These are phyloP conservation scores for Corythornis leucogaster DNA, from an alignment of 2,797 vertebrate species.

Conservation along the genomic window DNA sequence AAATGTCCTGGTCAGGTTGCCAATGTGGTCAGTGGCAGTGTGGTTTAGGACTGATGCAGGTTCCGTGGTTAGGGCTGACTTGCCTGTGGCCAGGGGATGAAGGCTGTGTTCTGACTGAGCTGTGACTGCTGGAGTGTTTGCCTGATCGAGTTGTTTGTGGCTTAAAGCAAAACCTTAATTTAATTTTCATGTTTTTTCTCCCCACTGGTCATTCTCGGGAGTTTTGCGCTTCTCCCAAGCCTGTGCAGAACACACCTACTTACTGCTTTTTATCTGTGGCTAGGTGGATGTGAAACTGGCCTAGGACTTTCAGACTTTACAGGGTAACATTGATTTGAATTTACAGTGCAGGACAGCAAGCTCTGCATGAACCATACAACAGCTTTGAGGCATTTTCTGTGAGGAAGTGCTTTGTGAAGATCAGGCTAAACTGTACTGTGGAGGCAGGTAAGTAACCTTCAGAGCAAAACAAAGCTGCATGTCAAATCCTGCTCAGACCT, in stretches of 20 bases:
- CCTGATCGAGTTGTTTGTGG: background rate
- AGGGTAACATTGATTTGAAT: background rate
- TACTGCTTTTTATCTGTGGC: background rate
- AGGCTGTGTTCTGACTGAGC: background rate
- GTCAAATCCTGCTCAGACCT: background rate
- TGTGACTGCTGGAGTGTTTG: background rate
- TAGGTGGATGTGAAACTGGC: background rate
- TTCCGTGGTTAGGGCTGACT: background rate
- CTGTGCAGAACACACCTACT: background rate
- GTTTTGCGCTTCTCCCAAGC: background rate
- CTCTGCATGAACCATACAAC: background rate
- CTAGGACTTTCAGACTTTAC: background rate
- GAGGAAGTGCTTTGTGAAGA: background rate
- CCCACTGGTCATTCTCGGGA: background rate
- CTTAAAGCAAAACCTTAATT: conserved; percentile 24
- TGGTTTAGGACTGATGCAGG: background rate
- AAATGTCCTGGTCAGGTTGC: accelerated
- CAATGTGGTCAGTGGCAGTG: background rate
- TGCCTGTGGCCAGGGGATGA: background rate
- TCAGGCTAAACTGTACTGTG: background rate
- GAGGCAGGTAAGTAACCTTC: background rate
- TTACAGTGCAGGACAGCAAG: background rate
- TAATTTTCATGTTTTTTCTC: background rate
- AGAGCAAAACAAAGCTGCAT: background rate
- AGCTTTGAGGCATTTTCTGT: background rate